Evolutionary conservation across 2,888 invertebrate genomes (phyloP).

Genomic region (Drosophila nigritarsus): DNA sequence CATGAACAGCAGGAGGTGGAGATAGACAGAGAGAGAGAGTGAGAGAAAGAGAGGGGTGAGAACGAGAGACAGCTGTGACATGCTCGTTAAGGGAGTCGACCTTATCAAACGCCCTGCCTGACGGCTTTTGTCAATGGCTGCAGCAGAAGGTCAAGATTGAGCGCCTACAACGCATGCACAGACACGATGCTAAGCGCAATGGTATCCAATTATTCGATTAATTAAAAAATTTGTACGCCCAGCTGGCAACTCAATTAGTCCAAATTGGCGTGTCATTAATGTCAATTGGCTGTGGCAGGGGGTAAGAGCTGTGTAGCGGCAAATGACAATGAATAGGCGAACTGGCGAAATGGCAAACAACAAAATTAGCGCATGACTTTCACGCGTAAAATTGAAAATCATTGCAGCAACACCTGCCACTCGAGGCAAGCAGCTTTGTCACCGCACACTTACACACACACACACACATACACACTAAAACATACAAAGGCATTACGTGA

Average conservation of each 20-base stretch:
- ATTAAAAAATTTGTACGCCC: slow-evolving; percentile 63
- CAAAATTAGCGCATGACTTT: slow-evolving; percentile 79
- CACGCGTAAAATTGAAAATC: slow-evolving; percentile 80
- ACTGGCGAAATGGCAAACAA: slow-evolving; percentile 50
- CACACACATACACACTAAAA: slow-evolving; percentile 7
- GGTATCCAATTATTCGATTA: slow-evolving; percentile 48
- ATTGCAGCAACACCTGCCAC: slow-evolving; percentile 81
- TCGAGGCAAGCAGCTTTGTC: slow-evolving; percentile 38
- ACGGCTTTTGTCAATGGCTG: slow-evolving; percentile 29
- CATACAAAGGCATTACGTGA: slow-evolving; percentile 72
- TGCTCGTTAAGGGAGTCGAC: slow-evolving; percentile 49
- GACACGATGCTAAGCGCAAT: slow-evolving; percentile 19
- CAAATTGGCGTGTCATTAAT: slow-evolving; percentile 77
- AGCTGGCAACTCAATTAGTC: slow-evolving; percentile 70
- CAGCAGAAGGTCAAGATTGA: slow-evolving; percentile 62
- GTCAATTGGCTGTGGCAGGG: slow-evolving; percentile 66
- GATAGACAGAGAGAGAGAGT: not conserved
- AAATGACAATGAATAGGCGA: slow-evolving; percentile 77
- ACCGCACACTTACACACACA: slow-evolving; percentile 3
- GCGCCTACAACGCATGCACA: slow-evolving; percentile 19
- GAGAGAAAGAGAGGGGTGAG: not conserved
- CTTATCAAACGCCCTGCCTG: slow-evolving; percentile 12
- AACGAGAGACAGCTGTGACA: slow-evolving; percentile 50
- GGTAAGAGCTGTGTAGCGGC: slow-evolving; percentile 38
- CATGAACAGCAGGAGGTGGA: slow-evolving; percentile 16